Evolutionary conservation across 1,140 invertebrate species (phyloP), one percentile per base, ranked within the genome.

Genomic region (Euura lappo): DNA sequence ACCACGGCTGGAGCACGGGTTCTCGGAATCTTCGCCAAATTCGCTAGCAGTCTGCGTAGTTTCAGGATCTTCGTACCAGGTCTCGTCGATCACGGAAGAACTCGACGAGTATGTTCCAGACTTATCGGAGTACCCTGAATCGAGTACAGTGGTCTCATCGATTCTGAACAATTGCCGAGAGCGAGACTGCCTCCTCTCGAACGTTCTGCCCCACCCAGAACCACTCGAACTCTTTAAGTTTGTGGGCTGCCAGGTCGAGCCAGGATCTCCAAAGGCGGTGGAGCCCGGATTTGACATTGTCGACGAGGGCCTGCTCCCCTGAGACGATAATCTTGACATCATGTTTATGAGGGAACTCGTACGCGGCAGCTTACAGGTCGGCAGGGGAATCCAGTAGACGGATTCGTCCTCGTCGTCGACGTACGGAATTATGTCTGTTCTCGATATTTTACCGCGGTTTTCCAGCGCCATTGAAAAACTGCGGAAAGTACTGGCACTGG

Each of bases 341-440:
- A 77, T 64, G 60, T 79, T 82, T 7, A 80, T 5, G 2, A 74
- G 45, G 8, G 80, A 80, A 47, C 78, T 81, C 2, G 73, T 78
- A 28, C 79, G 68, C 2, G 76, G 78, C 8, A 81, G 11, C 2
- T 75, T 75, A 42, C 46, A 69, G 4, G 2, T 77, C 8, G 46
- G 8, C 6, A 77, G 44, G 0, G 79, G 76, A 68, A 81, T 79
- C 81, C 81, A 83, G 47, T 77, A 77, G 2, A 79, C 78, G 47
- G 47, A 51, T 66, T 73, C 6, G 10, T 79, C 75, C 0, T 74
- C 72, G 2, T 72, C 43, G 11, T 28, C 11, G 3, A 7, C 8
- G 44, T 44, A 43, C 65, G 65, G 47, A 10, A 4, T 2, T 1
- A n/a, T 4, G 10, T 10, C 71, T n/a, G 44, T 65, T 68, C 13